Conservation (phyloP, 2,797 vertebrate genomes). For the Artibeus jamaicensis region DNA sequence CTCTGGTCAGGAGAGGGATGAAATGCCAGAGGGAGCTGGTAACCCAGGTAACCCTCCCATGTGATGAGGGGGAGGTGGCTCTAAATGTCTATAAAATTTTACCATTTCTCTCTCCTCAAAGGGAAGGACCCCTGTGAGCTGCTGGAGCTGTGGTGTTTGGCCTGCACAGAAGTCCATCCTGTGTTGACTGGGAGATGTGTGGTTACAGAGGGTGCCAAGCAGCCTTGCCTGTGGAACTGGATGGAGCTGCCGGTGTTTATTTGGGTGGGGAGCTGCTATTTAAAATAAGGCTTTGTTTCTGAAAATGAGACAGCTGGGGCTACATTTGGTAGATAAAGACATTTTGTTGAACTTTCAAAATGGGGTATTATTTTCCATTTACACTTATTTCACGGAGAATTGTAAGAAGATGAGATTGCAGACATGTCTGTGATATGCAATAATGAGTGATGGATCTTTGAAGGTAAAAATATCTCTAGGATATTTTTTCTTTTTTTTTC, state of each 20-base stretch:
- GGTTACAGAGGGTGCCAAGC: fast-evolving
- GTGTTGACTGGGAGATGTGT: background rate
- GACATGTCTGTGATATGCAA: constrained; percentile 64
- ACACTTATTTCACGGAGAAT: constrained; percentile 62
- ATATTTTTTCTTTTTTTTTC: constrained; percentile 40
- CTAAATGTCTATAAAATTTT: background rate
- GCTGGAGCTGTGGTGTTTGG: background rate
- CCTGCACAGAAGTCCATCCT: background rate
- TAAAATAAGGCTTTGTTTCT: constrained; percentile 62
- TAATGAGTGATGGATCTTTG: constrained; percentile 80
- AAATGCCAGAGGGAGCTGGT: background rate
- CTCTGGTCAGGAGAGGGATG: background rate
- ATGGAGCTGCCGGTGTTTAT: constrained; percentile 59
- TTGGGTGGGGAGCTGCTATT: constrained; percentile 54
- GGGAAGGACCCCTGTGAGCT: background rate
- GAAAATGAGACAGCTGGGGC: constrained; percentile 66
- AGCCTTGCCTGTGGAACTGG: background rate
- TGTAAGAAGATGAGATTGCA: constrained; percentile 72
- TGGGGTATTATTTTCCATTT: constrained; percentile 70
- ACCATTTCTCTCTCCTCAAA: background rate
- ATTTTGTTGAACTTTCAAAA: constrained; percentile 74
- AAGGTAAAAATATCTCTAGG: constrained; percentile 78
- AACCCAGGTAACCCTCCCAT: background rate
- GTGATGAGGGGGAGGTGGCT: background rate
- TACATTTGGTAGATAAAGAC: constrained; percentile 69